Base-by-base conservation (phyloP, 2,797 vertebrate genomes). In the Clarias fuscus region DNA sequence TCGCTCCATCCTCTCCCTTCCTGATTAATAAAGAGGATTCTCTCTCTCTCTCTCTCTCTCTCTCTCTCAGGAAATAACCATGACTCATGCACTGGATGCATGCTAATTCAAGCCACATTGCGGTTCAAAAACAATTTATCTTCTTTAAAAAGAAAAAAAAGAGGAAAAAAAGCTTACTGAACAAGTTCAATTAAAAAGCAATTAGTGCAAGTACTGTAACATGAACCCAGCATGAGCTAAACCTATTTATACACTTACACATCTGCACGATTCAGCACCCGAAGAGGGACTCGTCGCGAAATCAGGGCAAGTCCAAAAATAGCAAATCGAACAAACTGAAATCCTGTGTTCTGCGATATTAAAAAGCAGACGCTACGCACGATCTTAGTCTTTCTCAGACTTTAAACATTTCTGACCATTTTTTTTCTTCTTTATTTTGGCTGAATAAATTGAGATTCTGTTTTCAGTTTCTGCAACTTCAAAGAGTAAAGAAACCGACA, bases 331-430 rank as follows among this genome's bases (percentile, higher is more conserved):
- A 80, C n/a, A 22, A 62, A 82, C 40, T 27, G 33, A 73, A 53
- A 81, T 81, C 56, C 17, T 68, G 79, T 14, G 53, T 40, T 33
- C 80, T 59, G 59, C 20, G 59, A 75, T 82, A 72, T 75, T 86
- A 67, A 53, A 53, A 86, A 24, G 71, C 53, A 78, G 48, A 59
- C 7, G 33, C 61, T 37, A 24, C 1, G 22, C 27, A 20, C 43
- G 37, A 18, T 5, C 58, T 5, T 13, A 53, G 18, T 30, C n/a
- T 17, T n/a, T 24, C 22, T 8, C 70, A 17, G n/a, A 27, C 2
- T 27, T 43, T 59, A 24, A 84, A 72, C 24, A 43, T 15, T 37
- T 56, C 8, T 17, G 20, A 79, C 58, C 58, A 24, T 22, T 8
- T 27, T 56, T 20, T n/a, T n/a, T 30, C 7, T 17, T 33, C 13